Percentiles rank a stretch among this genome's conserved stretches.
Conservation (phyloP, 2,888 invertebrate genomes). For the Polyommatus icarus region DNA sequence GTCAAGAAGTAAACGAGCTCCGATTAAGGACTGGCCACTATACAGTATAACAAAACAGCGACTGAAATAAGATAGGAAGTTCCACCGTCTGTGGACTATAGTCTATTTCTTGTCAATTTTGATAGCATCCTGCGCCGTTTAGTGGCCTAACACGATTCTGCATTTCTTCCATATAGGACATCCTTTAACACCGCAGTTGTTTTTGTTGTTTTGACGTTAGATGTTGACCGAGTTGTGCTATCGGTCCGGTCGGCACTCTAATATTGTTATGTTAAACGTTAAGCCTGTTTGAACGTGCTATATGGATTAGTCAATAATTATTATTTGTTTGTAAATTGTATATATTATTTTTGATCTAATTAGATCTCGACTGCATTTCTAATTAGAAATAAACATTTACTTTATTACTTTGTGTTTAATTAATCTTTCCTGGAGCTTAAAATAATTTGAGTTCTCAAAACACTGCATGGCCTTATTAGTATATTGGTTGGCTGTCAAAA, state of each 20-base stretch:
- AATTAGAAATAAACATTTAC: slow-evolving; percentile 12
- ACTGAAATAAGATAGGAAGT: background rate
- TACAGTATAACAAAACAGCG: background rate
- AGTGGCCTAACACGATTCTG: background rate
- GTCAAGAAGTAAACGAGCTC: background rate
- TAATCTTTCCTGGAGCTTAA: background rate
- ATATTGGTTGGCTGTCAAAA: too few species aligned
- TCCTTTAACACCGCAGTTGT: background rate
- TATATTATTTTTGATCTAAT: slow-evolving; percentile 14
- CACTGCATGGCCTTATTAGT: too few species aligned
- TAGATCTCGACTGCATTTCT: slow-evolving; percentile 12
- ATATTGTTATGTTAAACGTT: slow-evolving; percentile 10
- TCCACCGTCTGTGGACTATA: background rate
- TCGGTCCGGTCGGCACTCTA: background rate
- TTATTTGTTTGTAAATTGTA: background rate
- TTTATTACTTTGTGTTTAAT: background rate
- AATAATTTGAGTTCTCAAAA: too few species aligned
- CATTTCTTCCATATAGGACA: background rate
- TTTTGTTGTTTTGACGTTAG: slow-evolving; percentile 10
- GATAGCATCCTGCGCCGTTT: background rate
- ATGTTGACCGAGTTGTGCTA: background rate
- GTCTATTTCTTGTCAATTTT: background rate
- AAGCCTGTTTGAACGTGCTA: slow-evolving; percentile 6
- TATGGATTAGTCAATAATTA: slow-evolving; percentile 16
- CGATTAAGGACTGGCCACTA: background rate